Conservation (phyloP, 2,888 invertebrate species). For the Pheosia gnoma region DNA sequence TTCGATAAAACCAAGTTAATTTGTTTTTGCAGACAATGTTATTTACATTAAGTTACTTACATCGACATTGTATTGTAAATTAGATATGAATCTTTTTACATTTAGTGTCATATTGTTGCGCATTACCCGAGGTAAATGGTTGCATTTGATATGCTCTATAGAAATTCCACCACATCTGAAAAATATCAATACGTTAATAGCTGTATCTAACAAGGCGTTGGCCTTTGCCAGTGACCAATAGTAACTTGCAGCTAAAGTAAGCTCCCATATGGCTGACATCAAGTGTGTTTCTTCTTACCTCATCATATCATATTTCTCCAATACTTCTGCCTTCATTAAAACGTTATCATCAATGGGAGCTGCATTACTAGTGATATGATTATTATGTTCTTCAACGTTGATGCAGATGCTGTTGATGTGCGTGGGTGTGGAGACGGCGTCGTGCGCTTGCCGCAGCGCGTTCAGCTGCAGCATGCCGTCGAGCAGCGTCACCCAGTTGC, state of each 20-base stretch:
- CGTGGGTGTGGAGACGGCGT: conserved; percentile 86
- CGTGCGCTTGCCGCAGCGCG: conserved; percentile 84
- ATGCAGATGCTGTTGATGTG: conserved; percentile 50
- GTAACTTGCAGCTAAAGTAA: not conserved
- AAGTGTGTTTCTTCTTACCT: conserved; percentile 35
- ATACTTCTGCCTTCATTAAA: conserved; percentile 35
- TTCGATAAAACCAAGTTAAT: not conserved
- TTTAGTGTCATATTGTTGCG: conserved; percentile 31
- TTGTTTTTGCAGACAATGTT: not conserved
- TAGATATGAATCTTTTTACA: conserved; percentile 47
- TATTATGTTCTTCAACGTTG: conserved; percentile 42
- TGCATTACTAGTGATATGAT: conserved; percentile 5
- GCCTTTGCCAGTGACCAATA: not conserved
- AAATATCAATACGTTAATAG: conserved; percentile 10
- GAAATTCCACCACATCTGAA: conserved; percentile 60
- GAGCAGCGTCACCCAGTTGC: conserved; percentile 92
- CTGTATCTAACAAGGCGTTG: conserved; percentile 4
- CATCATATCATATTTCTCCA: conserved; percentile 33
- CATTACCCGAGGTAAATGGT: conserved; percentile 30
- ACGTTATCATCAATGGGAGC: conserved; percentile 14
- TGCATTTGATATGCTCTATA: conserved; percentile 47
- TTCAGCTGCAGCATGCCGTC: conserved; percentile 92
- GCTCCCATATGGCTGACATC: not conserved
- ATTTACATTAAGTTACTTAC: conserved; percentile 36
- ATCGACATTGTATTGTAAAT: conserved; percentile 31